These are phyloP conservation scores for Cryptoprocta ferox DNA, from an alignment of 2,797 vertebrate genomes.

Conservation along the genomic window DNA sequence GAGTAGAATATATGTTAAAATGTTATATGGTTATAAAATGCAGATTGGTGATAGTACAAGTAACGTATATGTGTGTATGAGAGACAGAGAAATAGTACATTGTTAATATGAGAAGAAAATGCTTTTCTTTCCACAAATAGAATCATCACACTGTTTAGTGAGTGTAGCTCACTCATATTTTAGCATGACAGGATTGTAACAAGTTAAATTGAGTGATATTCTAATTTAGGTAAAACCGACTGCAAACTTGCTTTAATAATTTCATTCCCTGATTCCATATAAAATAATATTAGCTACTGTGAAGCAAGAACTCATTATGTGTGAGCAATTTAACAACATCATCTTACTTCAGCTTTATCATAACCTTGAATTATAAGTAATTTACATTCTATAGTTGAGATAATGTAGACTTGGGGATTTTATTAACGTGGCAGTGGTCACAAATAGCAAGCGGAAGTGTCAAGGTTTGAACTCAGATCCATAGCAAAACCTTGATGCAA, in stretches of 20 bases:
- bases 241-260: constrained; percentile 17
- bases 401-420: neutral
- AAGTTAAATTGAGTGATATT: constrained; percentile 22
- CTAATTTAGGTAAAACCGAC: constrained; percentile 39
- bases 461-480: neutral
- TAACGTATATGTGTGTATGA: neutral
- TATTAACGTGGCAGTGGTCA: neutral
- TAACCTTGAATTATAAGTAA: neutral
- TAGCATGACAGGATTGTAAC: neutral
- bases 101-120: neutral
- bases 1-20: neutral
- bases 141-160: neutral
- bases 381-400: neutral
- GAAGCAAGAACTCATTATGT: neutral
- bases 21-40: neutral
- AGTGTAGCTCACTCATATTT: neutral
- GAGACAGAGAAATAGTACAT: neutral
- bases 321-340: constrained; percentile 24
- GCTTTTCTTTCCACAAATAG: neutral
- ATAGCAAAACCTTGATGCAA: neutral
- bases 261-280: neutral
- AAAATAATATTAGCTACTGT: neutral
- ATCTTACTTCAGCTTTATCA: neutral
- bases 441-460: neutral
- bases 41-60: neutral